Percentiles rank a stretch among this genome's conserved stretches.
Evolutionary conservation across 2,113 vertebrate species (phyloP).

Genomic region (Synodontis membranacea): DNA sequence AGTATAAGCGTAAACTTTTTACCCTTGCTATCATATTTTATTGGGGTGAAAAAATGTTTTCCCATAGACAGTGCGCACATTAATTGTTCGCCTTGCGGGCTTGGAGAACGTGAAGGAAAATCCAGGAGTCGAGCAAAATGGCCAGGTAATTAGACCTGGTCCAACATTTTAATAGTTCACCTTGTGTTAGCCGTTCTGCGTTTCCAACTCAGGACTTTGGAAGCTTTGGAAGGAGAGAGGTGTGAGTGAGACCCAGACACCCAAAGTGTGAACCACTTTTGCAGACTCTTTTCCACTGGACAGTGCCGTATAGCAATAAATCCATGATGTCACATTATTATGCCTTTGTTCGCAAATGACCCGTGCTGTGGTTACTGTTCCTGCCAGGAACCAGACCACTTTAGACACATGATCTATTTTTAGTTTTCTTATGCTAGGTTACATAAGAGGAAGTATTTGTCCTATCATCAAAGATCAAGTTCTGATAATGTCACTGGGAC

Average conservation of each 20-base stretch:
- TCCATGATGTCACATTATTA: background rate
- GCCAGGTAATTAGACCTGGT: conserved; percentile 92
- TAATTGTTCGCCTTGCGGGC: conserved; percentile 96
- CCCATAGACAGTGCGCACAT: conserved; percentile 86
- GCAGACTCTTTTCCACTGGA: conserved; percentile 56
- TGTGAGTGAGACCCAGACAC: conserved; percentile 52
- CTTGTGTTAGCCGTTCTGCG: conserved; percentile 83
- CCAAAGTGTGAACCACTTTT: conserved; percentile 80
- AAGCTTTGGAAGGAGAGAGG: conserved; percentile 47
- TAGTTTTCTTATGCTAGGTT: too few species aligned
- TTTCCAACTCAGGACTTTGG: conserved; percentile 79
- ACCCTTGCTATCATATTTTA: conserved; percentile 95
- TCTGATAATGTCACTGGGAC: background rate
- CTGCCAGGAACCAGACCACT: background rate
- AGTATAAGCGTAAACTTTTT: conserved; percentile 94
- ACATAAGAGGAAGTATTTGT: background rate
- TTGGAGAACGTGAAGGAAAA: conserved; percentile 93
- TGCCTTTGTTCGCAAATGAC: conserved; percentile 24
- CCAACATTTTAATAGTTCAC: conserved; percentile 78
- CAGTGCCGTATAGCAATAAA: background rate
- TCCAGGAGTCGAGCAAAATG: conserved; percentile 87
- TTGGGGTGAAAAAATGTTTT: conserved; percentile 99
- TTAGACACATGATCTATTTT: background rate
- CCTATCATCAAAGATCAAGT: background rate
- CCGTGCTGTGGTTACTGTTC: background rate